These are phyloP conservation scores for Telenomus remus DNA, from an alignment of 1,140 invertebrate genomes.

Conservation along the genomic window DNA sequence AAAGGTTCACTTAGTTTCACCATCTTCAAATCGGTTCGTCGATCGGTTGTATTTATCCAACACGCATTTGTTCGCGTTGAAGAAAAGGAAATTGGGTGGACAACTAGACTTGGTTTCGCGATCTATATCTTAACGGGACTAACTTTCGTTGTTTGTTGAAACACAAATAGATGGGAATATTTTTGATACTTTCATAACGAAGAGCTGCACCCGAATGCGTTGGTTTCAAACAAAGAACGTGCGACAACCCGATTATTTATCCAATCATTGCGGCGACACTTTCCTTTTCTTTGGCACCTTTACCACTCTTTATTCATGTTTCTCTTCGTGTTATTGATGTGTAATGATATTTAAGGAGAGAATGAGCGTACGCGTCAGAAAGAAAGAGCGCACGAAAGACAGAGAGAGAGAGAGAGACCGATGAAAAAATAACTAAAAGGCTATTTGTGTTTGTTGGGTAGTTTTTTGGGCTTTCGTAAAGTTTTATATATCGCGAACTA, in stretches of 20 bases:
- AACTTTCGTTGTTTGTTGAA: conserved; percentile 72
- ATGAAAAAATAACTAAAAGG: not conserved
- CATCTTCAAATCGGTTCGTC: conserved; percentile 64
- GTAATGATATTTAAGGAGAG: too few species aligned
- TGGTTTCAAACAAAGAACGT: conserved; percentile 52
- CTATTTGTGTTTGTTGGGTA: conserved; percentile 35
- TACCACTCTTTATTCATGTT: conserved; percentile 5
- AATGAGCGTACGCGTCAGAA: too few species aligned
- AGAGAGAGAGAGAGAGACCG: too few species aligned
- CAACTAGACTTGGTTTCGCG: too few species aligned
- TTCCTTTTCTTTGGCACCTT: not conserved
- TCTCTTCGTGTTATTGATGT: not conserved
- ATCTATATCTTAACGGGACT: conserved; percentile 49
- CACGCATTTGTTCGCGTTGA: conserved; percentile 10
- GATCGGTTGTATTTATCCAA: conserved; percentile 31
- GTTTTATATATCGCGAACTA: conserved; percentile 47
- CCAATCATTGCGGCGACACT: conserved; percentile 6
- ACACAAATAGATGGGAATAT: conserved; percentile 75
- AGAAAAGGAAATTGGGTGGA: not conserved
- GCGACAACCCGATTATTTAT: conserved; percentile 53
- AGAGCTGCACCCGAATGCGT: conserved; percentile 62
- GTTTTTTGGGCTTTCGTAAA: conserved; percentile 33
- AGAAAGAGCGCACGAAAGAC: too few species aligned
- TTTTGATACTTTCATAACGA: conserved; percentile 78
- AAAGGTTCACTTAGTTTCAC: conserved; percentile 71